Evolutionary conservation across 2,888 invertebrate genomes (phyloP).

Genomic region (Cataglyphis altisquamis): DNA sequence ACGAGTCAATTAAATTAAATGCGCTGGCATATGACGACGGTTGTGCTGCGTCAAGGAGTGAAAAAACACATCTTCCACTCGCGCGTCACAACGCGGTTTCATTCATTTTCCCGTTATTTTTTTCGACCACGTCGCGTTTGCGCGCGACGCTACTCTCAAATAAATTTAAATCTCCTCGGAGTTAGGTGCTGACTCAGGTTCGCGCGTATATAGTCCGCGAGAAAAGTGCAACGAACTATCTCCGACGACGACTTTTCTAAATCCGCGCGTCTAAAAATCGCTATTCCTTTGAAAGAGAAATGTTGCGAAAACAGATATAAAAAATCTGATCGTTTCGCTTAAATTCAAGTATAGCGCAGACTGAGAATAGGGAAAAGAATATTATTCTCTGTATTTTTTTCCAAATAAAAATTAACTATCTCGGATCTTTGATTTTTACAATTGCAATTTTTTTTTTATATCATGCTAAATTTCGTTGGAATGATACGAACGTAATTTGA

Average conservation of each 20-base stretch:
- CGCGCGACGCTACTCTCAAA: slow-evolving; percentile 29
- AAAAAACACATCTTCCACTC: neutral
- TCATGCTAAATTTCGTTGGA: slow-evolving; percentile 13
- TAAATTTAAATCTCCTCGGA: slow-evolving; percentile 48
- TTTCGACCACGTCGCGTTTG: neutral
- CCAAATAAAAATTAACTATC: neutral
- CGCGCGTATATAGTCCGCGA: slow-evolving; percentile 12
- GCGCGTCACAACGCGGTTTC: neutral
- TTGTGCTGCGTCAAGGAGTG: neutral
- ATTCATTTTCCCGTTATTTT: slow-evolving; percentile 22
- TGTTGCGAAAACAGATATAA: neutral
- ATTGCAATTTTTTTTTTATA: neutral
- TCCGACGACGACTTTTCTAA: slow-evolving; percentile 24
- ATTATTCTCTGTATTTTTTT: neutral
- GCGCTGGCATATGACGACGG: neutral
- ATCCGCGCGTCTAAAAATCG: slow-evolving; percentile 31
- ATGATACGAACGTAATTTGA: slow-evolving; percentile 29
- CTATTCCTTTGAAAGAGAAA: neutral
- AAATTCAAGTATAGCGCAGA: neutral
- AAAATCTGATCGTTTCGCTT: neutral
- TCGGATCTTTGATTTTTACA: neutral
- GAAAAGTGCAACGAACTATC: slow-evolving; percentile 22
- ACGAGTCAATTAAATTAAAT: slow-evolving; percentile 34
- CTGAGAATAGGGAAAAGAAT: neutral
- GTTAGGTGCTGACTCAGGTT: slow-evolving; percentile 36